Conservation (phyloP, 2,113 vertebrate genomes). For the Pelusios castaneus region DNA sequence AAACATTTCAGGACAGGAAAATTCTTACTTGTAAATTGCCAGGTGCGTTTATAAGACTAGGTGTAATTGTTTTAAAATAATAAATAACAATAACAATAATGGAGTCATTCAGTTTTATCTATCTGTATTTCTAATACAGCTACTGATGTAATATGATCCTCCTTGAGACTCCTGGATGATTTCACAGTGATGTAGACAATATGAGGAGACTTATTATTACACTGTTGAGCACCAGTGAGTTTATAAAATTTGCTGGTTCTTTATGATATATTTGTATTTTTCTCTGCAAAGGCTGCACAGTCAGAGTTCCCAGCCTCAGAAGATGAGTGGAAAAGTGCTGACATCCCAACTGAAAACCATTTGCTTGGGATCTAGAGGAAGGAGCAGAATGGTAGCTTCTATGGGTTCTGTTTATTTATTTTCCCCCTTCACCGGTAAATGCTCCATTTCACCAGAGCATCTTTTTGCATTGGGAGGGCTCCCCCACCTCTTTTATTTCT, state of each 20-base stretch:
- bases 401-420: neutral
- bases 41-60: neutral
- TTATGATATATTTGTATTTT: neutral
- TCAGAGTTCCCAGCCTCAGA: neutral
- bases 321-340: neutral
- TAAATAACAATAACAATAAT: neutral
- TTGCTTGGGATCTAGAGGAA: neutral
- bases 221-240: neutral
- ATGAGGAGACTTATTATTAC: neutral
- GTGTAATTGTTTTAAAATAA: neutral
- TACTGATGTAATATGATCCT: neutral
- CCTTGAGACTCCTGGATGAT: neutral
- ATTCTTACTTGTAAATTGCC: neutral
- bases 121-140: neutral
- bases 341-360: neutral
- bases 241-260: neutral
- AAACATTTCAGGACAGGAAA: neutral
- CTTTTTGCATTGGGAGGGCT: neutral
- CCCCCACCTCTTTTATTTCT: neutral
- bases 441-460: neutral
- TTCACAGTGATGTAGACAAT: neutral
- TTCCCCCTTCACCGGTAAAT: neutral
- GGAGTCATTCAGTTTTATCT: neutral
- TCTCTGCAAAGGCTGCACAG: neutral
- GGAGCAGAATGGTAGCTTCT: neutral